phyloP scores from a whole-genome alignment of 1,140 invertebrate genomes.

The Drosophila prosaltans region DNA sequence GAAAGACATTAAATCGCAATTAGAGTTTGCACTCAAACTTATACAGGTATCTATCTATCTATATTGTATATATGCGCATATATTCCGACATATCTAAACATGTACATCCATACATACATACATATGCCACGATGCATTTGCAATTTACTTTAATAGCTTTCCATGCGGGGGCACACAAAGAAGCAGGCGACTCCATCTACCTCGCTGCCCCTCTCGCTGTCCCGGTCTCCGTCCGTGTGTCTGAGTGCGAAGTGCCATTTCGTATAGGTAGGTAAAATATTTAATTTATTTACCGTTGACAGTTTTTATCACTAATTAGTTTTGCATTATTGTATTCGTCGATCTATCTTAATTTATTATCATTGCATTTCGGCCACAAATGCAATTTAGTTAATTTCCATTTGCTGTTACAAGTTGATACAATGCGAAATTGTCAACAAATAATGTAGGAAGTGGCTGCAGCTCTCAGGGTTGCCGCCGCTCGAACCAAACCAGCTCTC shows the following conservation, averaged over 20 bases:
- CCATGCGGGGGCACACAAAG: constrained; percentile 55
- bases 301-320: constrained; percentile 78
- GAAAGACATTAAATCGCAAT: constrained; percentile 79
- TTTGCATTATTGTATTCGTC: constrained; percentile 65
- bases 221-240: constrained; percentile 37
- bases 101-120: background rate
- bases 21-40: constrained; percentile 51
- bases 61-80: constrained; percentile 8
- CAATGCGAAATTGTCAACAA: constrained; percentile 50
- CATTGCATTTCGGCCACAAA: constrained; percentile 67
- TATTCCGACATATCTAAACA: background rate
- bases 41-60: constrained; percentile 30
- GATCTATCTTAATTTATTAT: constrained; percentile 77
- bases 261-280: constrained; percentile 54
- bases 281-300: constrained; percentile 75
- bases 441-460: constrained; percentile 47
- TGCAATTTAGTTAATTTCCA: constrained; percentile 73
- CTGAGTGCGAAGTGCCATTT: constrained; percentile 49
- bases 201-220: background rate
- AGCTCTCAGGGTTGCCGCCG: constrained; percentile 23
- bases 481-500: background rate
- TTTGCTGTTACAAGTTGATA: constrained; percentile 55
- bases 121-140: constrained; percentile 33
- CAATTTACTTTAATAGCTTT: constrained; percentile 81
- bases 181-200: constrained; percentile 19